phyloP scores from a whole-genome alignment of 2,888 invertebrate genomes.

The Muschampia staudingeri region DNA sequence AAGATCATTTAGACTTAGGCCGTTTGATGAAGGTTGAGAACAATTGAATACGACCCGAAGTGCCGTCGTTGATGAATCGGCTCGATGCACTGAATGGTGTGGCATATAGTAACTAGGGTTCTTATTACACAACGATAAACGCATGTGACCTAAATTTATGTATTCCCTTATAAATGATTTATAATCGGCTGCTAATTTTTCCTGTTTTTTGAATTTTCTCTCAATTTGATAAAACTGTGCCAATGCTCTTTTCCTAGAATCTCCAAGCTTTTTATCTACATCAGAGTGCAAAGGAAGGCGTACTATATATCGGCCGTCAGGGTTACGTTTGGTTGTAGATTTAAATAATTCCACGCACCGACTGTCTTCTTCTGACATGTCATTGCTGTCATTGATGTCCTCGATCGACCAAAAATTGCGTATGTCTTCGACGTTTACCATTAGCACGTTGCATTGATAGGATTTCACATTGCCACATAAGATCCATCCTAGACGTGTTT shows the following conservation, averaged over 20 bases:
- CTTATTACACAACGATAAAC: neutral
- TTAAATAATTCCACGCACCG: no score
- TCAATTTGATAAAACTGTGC: conserved; percentile 15
- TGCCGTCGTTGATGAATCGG: neutral
- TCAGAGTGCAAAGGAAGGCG: neutral
- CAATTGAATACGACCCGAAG: no score
- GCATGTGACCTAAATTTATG: neutral
- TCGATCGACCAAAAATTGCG: no score
- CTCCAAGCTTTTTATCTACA: neutral
- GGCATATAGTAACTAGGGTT: neutral
- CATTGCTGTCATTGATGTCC: no score
- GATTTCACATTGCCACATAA: no score
- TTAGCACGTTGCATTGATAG: no score
- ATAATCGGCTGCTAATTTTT: neutral
- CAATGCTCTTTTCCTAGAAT: neutral
- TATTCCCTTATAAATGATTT: conserved; percentile 9
- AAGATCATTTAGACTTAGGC: conserved; percentile 11
- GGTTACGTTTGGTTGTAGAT: no score
- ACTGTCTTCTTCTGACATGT: no score
- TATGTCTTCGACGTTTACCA: no score
- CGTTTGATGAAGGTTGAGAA: neutral
- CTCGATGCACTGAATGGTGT: conserved; percentile 12
- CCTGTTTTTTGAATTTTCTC: neutral
- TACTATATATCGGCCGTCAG: no score
- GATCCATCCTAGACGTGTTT: no score